A percentile compares a stretch with the other conserved stretches of the same genome.
Evolutionary conservation across 1,140 invertebrate genomes (phyloP).

Genomic region (Drosophila santomea): DNA sequence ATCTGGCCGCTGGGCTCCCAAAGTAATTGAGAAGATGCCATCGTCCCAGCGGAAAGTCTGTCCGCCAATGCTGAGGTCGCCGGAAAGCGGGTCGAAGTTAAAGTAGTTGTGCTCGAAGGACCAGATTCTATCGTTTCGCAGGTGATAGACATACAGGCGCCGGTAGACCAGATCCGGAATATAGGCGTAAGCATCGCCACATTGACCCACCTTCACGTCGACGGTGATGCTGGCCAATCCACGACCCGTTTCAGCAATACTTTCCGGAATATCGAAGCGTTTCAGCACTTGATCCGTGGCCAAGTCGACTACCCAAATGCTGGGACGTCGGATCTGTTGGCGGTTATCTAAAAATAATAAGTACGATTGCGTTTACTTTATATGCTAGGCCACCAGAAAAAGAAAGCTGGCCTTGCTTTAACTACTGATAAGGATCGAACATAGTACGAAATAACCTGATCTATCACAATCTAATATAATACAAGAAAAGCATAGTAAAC

Average conservation of each 20-base stretch:
- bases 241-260: slow-evolving; percentile 72
- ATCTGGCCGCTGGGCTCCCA: slow-evolving; percentile 86
- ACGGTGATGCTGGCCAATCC: slow-evolving; percentile 88
- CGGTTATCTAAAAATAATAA: slow-evolving; percentile 85
- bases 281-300: slow-evolving; percentile 85
- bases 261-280: slow-evolving; percentile 75
- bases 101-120: slow-evolving; percentile 90
- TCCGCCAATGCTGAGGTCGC: slow-evolving; percentile 88
- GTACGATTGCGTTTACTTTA: background rate
- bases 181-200: slow-evolving; percentile 89
- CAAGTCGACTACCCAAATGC: slow-evolving; percentile 89
- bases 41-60: slow-evolving; percentile 90
- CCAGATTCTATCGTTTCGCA: slow-evolving; percentile 87
- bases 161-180: slow-evolving; percentile 89
- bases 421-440: too few species aligned
- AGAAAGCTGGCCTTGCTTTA: background rate
- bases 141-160: slow-evolving; percentile 89
- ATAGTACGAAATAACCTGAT: background rate
- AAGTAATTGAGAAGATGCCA: slow-evolving; percentile 89
- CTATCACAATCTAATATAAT: background rate
- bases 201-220: slow-evolving; percentile 87
- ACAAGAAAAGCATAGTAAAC: background rate
- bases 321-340: slow-evolving; percentile 86
- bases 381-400: background rate
- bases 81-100: slow-evolving; percentile 88